Percentiles rank a stretch among this genome's conserved stretches.
These are phyloP conservation scores for Antedon mediterranea DNA, from an alignment of 53 echinoderm and acorn worm genomes.

Conservation along the genomic window DNA sequence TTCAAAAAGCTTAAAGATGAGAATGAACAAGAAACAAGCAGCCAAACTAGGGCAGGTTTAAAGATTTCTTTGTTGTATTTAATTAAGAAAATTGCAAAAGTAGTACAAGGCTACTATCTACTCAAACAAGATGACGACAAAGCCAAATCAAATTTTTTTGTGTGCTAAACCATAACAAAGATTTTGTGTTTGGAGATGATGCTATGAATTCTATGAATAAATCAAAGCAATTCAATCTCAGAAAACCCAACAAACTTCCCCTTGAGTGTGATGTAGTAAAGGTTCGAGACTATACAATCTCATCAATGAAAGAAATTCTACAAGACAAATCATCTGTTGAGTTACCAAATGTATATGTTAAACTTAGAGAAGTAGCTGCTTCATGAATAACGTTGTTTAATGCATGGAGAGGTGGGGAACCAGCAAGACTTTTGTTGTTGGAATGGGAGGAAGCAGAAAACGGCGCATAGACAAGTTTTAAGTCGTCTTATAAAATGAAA, in stretches of 20 bases:
- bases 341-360: slow-evolving; percentile 1
- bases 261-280: slow-evolving; percentile 8
- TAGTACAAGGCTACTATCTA: slow-evolving; percentile 7
- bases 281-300: neutral
- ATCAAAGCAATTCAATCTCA: neutral
- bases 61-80: slow-evolving; percentile 11
- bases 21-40: neutral
- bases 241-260: slow-evolving; percentile 5
- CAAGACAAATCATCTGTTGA: neutral
- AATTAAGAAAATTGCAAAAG: slow-evolving; percentile 13
- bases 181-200: slow-evolving; percentile 16
- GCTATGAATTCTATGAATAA: slow-evolving; percentile 6
- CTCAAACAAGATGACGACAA: neutral
- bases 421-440: slow-evolving; percentile 10
- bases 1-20: neutral
- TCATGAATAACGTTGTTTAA: slow-evolving; percentile 20
- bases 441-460: slow-evolving; percentile 19
- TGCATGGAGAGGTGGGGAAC: slow-evolving; percentile 16
- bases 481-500: slow-evolving; percentile 7
- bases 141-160: neutral
- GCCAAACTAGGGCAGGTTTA: slow-evolving; percentile 2
- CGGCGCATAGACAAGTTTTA: neutral
- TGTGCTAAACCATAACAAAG: slow-evolving; percentile 3
- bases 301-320: neutral
- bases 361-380: slow-evolving; percentile 12